phyloP scores from a whole-genome alignment of 2,113 vertebrate species.

The Eubucco bourcierii region DNA sequence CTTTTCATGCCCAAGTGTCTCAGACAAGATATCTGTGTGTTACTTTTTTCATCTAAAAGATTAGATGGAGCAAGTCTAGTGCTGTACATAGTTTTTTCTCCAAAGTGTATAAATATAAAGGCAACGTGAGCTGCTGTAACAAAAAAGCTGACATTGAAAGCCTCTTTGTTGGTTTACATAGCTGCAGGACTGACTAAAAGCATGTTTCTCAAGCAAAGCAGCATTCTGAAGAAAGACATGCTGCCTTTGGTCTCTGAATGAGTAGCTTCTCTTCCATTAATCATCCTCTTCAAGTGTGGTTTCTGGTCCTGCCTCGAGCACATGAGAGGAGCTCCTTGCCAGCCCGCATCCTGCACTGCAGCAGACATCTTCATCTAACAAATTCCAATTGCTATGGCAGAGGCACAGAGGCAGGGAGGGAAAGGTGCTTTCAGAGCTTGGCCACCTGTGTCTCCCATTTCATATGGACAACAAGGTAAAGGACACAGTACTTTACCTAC shows the following conservation, averaged over 20 bases:
- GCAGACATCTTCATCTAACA: not conserved
- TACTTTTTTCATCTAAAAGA: not conserved
- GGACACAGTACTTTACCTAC: too few species aligned
- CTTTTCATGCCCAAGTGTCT: not conserved
- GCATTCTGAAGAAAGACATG: not conserved
- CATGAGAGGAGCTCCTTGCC: not conserved
- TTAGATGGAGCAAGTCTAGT: not conserved
- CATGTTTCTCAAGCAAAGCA: not conserved
- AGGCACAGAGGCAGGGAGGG: not conserved
- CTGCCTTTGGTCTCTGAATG: not conserved
- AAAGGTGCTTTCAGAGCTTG: not conserved
- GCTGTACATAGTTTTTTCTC: not conserved
- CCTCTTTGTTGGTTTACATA: not conserved
- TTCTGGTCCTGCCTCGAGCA: not conserved
- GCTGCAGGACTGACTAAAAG: constrained; percentile 29
- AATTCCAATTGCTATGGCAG: not conserved
- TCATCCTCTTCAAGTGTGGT: not conserved
- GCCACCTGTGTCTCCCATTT: not conserved
- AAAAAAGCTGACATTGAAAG: not conserved
- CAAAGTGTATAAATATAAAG: not conserved
- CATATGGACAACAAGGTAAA: not conserved
- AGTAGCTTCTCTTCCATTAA: constrained; percentile 14
- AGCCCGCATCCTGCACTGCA: not conserved
- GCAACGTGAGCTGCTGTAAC: not conserved
- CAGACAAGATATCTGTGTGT: not conserved